A percentile compares a stretch with the other conserved stretches of the same genome.
These are phyloP conservation scores for Ammodytes marinus DNA, from an alignment of 2,113 vertebrate species.

Conservation along the genomic window DNA sequence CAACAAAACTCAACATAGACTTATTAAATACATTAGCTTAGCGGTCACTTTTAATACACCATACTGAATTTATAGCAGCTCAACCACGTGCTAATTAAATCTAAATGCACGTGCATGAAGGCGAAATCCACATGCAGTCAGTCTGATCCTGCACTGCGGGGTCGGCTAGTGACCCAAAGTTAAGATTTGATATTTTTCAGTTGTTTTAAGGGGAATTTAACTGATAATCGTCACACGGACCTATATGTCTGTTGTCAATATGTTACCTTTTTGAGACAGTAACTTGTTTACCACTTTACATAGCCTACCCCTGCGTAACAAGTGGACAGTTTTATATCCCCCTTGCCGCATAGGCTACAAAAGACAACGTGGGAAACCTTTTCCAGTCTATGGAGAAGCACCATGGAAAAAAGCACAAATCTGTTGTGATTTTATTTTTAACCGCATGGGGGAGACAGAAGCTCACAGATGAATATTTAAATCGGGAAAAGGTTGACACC, in stretches of 20 bases:
- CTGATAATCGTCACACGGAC: too few relatives aligned
- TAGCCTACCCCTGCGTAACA: neutral
- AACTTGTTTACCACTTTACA: neutral
- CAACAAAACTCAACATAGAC: neutral
- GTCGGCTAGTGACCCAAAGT: neutral
- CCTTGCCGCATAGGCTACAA: neutral
- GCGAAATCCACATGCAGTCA: neutral
- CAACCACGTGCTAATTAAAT: too few relatives aligned
- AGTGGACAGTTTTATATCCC: neutral
- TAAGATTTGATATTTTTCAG: too few relatives aligned
- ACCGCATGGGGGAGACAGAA: conserved; percentile 45
- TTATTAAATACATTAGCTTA: fast-evolving
- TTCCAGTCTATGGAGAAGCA: too few relatives aligned
- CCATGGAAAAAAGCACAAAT: neutral
- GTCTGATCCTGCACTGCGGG: neutral
- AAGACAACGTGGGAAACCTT: too few relatives aligned
- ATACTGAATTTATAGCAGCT: too few relatives aligned
- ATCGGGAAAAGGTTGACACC: too few relatives aligned
- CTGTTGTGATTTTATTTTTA: neutral
- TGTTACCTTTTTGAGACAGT: too few relatives aligned
- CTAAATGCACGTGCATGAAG: neutral
- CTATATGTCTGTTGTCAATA: too few relatives aligned
- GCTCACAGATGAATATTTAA: neutral
- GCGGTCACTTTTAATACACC: neutral
- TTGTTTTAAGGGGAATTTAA: too few relatives aligned